phyloP scores from a whole-genome alignment of 2,888 invertebrate genomes.

The Netelia inedita region DNA sequence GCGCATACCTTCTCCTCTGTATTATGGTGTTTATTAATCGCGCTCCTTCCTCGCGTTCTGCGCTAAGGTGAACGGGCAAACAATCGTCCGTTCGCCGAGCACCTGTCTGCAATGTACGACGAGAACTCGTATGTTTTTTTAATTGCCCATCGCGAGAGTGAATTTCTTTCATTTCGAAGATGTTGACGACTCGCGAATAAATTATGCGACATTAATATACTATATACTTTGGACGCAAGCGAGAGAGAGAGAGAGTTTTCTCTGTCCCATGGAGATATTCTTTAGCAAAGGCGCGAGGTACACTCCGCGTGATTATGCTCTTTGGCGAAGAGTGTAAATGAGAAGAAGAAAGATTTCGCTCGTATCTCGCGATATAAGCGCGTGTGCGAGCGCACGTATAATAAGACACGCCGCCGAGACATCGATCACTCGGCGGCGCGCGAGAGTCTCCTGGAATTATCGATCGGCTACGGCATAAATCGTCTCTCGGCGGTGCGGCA shows the following conservation, averaged over 20 bases:
- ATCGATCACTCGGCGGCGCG: constrained; percentile 74
- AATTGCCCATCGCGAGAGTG: not conserved
- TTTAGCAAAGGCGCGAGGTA: not conserved
- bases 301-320: constrained; percentile 5
- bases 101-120: constrained; percentile 36
- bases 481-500: constrained; percentile 38
- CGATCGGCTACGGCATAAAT: constrained; percentile 79
- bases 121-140: not conserved
- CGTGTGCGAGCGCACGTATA: not conserved
- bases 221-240: constrained; percentile 21
- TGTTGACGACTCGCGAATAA: constrained; percentile 43
- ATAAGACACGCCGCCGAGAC: constrained; percentile 65
- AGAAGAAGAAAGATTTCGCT: constrained; percentile 29
- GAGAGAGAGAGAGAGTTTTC: not conserved
- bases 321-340: constrained; percentile 51
- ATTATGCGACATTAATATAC: constrained; percentile 41
- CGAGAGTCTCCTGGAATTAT: constrained; percentile 77
- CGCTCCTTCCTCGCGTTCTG: constrained; percentile 44
- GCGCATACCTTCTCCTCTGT: constrained; percentile 21
- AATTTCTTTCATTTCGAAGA: constrained; percentile 39
- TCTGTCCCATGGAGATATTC: not conserved
- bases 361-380: not conserved
- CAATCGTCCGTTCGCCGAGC: constrained; percentile 29
- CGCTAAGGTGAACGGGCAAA: constrained; percentile 26
- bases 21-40: constrained; percentile 67